These are phyloP conservation scores for Paradisaea rubra DNA, from an alignment of 2,113 vertebrate genomes.

Conservation along the genomic window DNA sequence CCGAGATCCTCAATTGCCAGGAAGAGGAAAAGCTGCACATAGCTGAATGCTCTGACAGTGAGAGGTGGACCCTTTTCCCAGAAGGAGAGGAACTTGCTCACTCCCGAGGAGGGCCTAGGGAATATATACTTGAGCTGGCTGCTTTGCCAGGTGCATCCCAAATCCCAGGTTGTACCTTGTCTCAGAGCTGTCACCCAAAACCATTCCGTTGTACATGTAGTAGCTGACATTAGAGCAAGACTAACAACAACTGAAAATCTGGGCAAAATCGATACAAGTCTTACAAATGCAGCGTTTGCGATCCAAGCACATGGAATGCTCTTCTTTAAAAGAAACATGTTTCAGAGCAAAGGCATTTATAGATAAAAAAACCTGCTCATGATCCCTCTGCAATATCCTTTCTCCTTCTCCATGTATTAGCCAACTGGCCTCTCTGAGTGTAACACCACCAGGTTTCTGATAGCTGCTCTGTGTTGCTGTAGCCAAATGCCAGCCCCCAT, in stretches of 20 bases:
- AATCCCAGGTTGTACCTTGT: not conserved
- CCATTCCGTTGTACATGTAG: not conserved
- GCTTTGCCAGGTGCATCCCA: not conserved
- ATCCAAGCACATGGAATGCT: not conserved
- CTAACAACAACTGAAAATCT: not conserved
- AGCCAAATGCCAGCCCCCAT: not conserved
- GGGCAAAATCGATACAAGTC: not conserved
- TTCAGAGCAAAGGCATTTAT: not conserved
- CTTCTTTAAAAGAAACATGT: not conserved
- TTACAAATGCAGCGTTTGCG: not conserved
- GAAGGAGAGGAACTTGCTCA: not conserved
- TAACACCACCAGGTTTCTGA: not conserved
- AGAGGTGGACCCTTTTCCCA: not conserved
- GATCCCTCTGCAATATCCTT: not conserved
- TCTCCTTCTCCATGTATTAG: not conserved
- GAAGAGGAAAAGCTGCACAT: not conserved
- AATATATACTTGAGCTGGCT: not conserved
- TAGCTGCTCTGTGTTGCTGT: not conserved
- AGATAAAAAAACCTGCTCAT: not conserved
- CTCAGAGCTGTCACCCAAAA: not conserved
- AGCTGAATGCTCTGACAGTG: not conserved
- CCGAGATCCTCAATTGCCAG: not conserved
- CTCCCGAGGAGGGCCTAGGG: not conserved
- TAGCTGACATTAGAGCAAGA: not conserved
- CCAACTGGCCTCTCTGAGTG: not conserved